Conservation (phyloP, 2,888 invertebrate genomes). For the Neoitamus cyanurus region DNA sequence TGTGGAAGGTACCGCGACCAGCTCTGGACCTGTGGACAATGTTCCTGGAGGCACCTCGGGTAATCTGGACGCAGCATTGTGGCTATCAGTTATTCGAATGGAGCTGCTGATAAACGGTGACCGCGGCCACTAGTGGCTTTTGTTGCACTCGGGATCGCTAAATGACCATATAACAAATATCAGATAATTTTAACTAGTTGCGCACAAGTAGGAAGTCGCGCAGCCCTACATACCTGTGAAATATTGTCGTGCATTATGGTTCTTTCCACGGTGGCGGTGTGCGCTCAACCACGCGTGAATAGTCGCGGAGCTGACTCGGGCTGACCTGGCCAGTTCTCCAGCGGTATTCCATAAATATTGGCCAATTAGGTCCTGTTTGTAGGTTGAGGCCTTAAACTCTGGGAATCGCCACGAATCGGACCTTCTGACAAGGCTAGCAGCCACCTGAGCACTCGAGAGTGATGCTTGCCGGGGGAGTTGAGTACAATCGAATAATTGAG, state of each 20-base stretch:
- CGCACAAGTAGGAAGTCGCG: constrained; percentile 33
- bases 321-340: constrained; percentile 5
- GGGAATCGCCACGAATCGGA: neutral
- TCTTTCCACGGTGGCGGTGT: neutral
- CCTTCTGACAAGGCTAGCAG: constrained; percentile 18
- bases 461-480: constrained; percentile 19
- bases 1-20: neutral
- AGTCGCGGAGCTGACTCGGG: neutral
- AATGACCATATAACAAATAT: constrained; percentile 53
- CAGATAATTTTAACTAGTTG: constrained; percentile 53
- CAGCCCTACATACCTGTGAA: constrained; percentile 47
- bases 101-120: constrained; percentile 30
- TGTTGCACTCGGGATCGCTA: constrained; percentile 49
- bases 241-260: constrained; percentile 49
- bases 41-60: neutral
- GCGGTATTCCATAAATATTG: constrained; percentile 31
- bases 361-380: constrained; percentile 42
- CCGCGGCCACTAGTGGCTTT: constrained; percentile 34
- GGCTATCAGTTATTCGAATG: constrained; percentile 27
- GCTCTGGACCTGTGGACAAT: neutral
- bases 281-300: neutral
- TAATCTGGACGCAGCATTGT: constrained; percentile 7
- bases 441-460: constrained; percentile 38
- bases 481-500: constrained; percentile 33
- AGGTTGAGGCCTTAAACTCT: constrained; percentile 38